These are phyloP conservation scores for Drosophila neotestacea DNA, from an alignment of 2,888 invertebrate genomes.

Conservation along the genomic window DNA sequence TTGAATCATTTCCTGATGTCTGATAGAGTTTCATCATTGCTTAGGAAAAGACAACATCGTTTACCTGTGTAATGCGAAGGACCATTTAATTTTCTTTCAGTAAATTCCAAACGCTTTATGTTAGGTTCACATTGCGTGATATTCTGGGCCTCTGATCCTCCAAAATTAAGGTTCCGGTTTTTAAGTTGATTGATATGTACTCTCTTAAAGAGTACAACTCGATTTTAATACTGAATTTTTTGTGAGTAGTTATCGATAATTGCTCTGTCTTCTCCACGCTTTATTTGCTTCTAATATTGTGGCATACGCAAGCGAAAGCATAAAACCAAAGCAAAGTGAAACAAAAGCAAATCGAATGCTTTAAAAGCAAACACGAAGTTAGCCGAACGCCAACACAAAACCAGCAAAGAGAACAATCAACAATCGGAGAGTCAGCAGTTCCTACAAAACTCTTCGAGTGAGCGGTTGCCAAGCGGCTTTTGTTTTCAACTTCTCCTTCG, in stretches of 20 bases:
- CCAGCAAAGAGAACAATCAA: slow-evolving; percentile 30
- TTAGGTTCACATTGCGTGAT: too few species aligned
- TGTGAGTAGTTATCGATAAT: slow-evolving; percentile 6
- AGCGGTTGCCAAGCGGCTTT: slow-evolving; percentile 40
- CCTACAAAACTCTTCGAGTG: slow-evolving; percentile 35
- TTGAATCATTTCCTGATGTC: slow-evolving; percentile 27
- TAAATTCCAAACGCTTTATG: background rate
- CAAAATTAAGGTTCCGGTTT: too few species aligned
- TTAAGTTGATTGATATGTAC: too few species aligned
- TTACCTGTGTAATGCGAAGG: background rate
- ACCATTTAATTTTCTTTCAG: background rate
- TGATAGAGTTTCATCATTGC: slow-evolving; percentile 11
- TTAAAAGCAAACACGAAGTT: slow-evolving; percentile 19
- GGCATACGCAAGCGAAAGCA: background rate
- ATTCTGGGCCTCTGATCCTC: too few species aligned
- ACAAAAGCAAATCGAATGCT: slow-evolving; percentile 25
- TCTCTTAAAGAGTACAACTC: background rate
- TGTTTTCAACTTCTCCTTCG: background rate
- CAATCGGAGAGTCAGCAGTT: slow-evolving; percentile 35
- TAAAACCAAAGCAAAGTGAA: background rate
- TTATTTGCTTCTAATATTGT: background rate
- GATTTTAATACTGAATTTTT: background rate
- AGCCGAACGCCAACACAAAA: slow-evolving; percentile 33
- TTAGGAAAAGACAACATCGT: background rate
- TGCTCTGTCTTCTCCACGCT: background rate